Conservation (phyloP, 2,797 vertebrate species). For the Centropyge bicolor region DNA sequence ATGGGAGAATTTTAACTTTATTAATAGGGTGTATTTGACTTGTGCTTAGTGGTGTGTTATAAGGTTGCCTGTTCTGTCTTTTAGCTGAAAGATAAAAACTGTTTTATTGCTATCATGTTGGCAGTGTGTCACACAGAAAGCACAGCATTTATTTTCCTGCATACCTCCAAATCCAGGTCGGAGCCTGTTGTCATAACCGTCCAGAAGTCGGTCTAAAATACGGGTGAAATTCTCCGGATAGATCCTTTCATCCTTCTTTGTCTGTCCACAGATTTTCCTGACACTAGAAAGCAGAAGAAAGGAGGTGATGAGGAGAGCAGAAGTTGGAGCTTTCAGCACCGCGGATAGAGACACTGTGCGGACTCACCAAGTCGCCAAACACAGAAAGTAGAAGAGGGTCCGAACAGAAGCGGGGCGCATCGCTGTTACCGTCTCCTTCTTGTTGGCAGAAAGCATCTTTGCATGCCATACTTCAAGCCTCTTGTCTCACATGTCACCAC, state of each 20-base stretch:
- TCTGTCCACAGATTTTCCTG: constrained; percentile 89
- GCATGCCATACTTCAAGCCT: constrained; percentile 95
- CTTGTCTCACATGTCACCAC: constrained; percentile 86
- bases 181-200: constrained; percentile 98
- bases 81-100: no score
- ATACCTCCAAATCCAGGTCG: constrained; percentile 98
- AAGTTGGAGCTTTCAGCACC: constrained; percentile 48
- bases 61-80: no score
- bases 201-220: constrained; percentile 96
- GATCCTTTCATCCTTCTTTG: constrained; percentile 92
- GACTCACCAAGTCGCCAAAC: constrained; percentile 94
- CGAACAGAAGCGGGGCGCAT: constrained; percentile 87
- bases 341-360: constrained; percentile 51
- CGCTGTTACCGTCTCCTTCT: constrained; percentile 91
- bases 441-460: constrained; percentile 93
- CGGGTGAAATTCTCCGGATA: constrained; percentile 98
- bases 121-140: no score
- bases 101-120: no score
- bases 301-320: constrained; percentile 7
- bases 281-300: constrained; percentile 81
- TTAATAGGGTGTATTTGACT: no score
- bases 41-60: no score
- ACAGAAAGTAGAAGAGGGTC: constrained; percentile 91
- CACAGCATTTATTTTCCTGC: constrained; percentile 40
- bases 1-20: no score